Base-by-base conservation (phyloP, 2,113 vertebrate genomes). In the Tautogolabrus adspersus region DNA sequence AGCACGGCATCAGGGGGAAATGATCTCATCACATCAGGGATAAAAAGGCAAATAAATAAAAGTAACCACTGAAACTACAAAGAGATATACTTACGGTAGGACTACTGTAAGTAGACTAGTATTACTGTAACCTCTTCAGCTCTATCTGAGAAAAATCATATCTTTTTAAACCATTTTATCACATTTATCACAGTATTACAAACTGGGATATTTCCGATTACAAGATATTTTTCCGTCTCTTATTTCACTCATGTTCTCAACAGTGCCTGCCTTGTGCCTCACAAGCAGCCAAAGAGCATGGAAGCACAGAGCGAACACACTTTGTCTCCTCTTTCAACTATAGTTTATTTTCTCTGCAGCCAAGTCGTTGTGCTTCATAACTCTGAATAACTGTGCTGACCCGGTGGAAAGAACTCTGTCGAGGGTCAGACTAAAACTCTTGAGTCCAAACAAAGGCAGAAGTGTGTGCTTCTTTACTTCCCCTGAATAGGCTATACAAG, bases 41-140 rank as follows among this genome's bases (percentile, higher is more conserved):
- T 62, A 26, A 12, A 46, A 61, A 59, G 21, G 37, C 11, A 57
- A 59, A 52, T n/a, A 34, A n/a, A 47, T 56, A 59, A 38, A 59
- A 11, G 37, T 16, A 16, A 21, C 26, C 13, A 49, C 49, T 62
- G 2, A 47, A 13, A 72, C 15, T 8, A 18, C 15, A 40, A 40
- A 38, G 11, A 26, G 2, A 26, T 26, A 26, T 26, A 34, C 30
- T 34, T 34, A 34, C 1, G 30, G 3, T 34, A 6, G 30, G 4
- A 34, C 30, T 34, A 34, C 30, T 34, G 30, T 34, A 34, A 5
- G 30, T 34, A 34, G 26, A 26, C 26, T 26, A 26, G 30, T 12
- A 30, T 7, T 34, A 38, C 54, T 44, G 8, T 16, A 18, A 42
- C 9, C 16, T 21, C 22, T 34, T 42, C 54, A 30, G 19, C 37